Evolutionary conservation across 2,797 vertebrate genomes (phyloP).

Genomic region (Natrix natrix): DNA sequence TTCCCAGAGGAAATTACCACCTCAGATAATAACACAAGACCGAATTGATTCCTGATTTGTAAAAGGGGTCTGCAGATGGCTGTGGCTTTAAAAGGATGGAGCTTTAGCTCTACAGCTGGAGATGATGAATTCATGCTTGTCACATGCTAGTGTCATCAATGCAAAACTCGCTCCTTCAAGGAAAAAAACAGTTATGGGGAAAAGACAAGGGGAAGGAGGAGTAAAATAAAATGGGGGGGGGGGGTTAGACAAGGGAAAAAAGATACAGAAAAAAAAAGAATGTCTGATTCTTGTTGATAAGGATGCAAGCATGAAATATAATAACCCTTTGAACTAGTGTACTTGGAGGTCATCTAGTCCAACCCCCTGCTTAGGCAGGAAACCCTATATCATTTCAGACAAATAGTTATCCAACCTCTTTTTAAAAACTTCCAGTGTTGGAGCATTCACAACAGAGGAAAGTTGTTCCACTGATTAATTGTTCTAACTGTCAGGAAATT

Average conservation of each 20-base stretch:
- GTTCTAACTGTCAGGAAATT: too few relatives aligned
- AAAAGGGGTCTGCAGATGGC: not conserved
- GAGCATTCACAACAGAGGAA: too few relatives aligned
- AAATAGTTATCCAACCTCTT: too few relatives aligned
- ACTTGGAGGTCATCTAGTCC: too few relatives aligned
- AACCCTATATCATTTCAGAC: too few relatives aligned
- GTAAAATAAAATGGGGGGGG: not conserved
- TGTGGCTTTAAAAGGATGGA: not conserved
- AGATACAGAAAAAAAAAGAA: not conserved
- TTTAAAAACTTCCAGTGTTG: too few relatives aligned
- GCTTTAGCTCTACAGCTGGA: not conserved
- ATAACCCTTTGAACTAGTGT: not conserved
- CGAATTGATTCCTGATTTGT: not conserved
- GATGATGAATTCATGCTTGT: not conserved
- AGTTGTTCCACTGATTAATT: too few relatives aligned
- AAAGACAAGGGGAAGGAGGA: not conserved
- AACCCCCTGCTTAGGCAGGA: too few relatives aligned
- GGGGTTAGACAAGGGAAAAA: not conserved
- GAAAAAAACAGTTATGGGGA: not conserved
- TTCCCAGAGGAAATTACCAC: slow-evolving; percentile 17
- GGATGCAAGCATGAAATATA: not conserved
- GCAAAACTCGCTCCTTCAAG: not conserved
- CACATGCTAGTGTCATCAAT: not conserved
- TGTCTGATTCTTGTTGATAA: not conserved
- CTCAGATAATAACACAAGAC: not conserved